Evolutionary conservation across 2,797 vertebrate genomes (phyloP).

Genomic region (Danio albolineatus): DNA sequence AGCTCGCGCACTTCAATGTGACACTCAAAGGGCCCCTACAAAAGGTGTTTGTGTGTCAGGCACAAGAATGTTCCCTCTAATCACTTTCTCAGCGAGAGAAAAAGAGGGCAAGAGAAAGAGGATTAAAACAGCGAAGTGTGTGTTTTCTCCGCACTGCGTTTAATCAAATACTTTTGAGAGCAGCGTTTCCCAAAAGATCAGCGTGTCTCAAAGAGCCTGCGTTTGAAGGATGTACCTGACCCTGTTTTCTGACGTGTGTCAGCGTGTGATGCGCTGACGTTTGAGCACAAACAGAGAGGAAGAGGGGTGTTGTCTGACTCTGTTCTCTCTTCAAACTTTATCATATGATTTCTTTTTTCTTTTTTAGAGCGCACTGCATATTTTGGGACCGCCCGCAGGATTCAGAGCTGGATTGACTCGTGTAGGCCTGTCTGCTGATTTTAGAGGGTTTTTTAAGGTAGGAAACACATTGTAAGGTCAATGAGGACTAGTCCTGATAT

Average conservation of each 20-base stretch:
- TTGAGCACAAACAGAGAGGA: conserved; percentile 27
- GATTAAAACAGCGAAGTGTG: conserved; percentile 31
- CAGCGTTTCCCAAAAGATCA: conserved; percentile 47
- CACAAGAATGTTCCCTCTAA: conserved; percentile 49
- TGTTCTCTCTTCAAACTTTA: conserved; percentile 39
- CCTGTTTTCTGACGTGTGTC: conserved; percentile 51
- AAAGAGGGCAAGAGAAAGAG: conserved; percentile 17
- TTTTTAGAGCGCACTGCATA: conserved; percentile 16
- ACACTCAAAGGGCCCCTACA: conserved; percentile 59
- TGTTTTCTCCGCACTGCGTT: conserved; percentile 44
- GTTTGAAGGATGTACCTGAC: conserved; percentile 49
- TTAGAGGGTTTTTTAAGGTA: conserved; percentile 6
- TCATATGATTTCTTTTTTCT: conserved; percentile 15
- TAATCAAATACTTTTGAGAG: conserved; percentile 53
- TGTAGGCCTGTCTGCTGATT: conserved; percentile 3
- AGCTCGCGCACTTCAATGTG: conserved; percentile 57
- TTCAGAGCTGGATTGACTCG: conserved; percentile 1
- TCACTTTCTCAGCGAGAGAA: conserved; percentile 37
- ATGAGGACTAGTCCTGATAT: neutral
- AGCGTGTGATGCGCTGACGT: conserved; percentile 38
- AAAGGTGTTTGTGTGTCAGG: conserved; percentile 62
- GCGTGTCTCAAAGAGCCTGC: conserved; percentile 15
- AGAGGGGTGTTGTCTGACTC: conserved; percentile 34
- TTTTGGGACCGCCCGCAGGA: conserved; percentile 35
- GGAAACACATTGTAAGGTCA: neutral